Percentiles rank a stretch among this genome's conserved stretches.
Evolutionary conservation across 2,888 invertebrate genomes (phyloP).

Genomic region (Brenthis ino): DNA sequence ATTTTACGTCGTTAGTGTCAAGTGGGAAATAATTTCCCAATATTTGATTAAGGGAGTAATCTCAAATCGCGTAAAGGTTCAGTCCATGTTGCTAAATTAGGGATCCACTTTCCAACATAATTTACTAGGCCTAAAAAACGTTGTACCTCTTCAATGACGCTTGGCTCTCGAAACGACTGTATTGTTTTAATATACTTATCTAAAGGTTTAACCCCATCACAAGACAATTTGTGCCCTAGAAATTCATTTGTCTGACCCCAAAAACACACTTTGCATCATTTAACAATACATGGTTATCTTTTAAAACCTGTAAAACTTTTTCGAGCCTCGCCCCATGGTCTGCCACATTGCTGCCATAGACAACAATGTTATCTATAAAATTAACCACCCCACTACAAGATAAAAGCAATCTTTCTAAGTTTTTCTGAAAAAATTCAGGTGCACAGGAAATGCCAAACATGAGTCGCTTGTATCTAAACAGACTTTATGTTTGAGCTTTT

Average conservation of each 20-base stretch:
- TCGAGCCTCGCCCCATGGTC: constrained; percentile 38
- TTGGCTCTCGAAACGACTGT: constrained; percentile 38
- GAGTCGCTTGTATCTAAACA: constrained; percentile 48
- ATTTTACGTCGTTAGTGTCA: no score
- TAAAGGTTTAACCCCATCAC: constrained; percentile 45
- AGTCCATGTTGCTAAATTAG: constrained; percentile 37
- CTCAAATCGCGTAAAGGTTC: constrained; percentile 34
- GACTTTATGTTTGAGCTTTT: no score
- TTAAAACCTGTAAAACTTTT: constrained; percentile 18
- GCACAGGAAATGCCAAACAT: constrained; percentile 48
- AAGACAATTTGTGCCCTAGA: constrained; percentile 39
- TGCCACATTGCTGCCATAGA: constrained; percentile 35
- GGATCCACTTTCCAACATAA: constrained; percentile 39
- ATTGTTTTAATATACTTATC: constrained; percentile 45
- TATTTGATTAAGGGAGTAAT: not conserved
- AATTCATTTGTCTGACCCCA: constrained; percentile 44
- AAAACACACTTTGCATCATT: constrained; percentile 40
- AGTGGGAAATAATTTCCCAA: no score
- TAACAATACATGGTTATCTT: constrained; percentile 39
- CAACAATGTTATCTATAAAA: constrained; percentile 45
- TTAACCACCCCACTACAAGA: constrained; percentile 44
- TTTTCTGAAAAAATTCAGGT: constrained; percentile 44
- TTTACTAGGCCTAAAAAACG: constrained; percentile 41
- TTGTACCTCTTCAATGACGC: constrained; percentile 34
- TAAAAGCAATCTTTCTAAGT: constrained; percentile 41